Evolutionary conservation across 92 coral and sea anemone genomes (phyloP).

Genomic region (Actinostola sp.): DNA sequence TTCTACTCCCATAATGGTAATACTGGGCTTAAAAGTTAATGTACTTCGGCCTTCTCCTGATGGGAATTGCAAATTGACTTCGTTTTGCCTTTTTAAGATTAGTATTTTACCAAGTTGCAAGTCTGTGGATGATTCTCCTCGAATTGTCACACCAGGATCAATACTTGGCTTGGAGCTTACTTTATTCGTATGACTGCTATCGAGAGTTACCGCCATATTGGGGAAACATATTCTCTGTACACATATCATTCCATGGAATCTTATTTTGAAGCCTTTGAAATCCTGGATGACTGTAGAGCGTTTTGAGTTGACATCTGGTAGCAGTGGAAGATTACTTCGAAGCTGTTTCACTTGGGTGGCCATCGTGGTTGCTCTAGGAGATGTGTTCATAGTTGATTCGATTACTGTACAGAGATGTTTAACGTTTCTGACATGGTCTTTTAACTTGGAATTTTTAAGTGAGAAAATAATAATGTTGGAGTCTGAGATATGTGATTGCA

Average conservation of each 20-base stretch:
- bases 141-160: not conserved
- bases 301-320: constrained; percentile 1
- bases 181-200: constrained; percentile 2
- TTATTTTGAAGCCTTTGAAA: constrained; percentile 13
- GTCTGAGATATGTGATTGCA: not conserved
- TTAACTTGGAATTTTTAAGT: not conserved
- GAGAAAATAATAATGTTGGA: not conserved
- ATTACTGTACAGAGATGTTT: not conserved
- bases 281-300: not conserved
- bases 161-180: not conserved
- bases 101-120: constrained; percentile 12
- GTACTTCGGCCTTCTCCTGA: not conserved
- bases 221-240: constrained; percentile 12
- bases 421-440: not conserved
- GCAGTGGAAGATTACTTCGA: constrained; percentile 3
- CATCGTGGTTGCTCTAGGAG: not conserved
- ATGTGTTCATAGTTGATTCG: not conserved
- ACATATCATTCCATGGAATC: constrained; percentile 11
- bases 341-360: constrained; percentile 10
- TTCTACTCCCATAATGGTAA: constrained; percentile 1
- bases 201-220: not conserved
- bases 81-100: not conserved
- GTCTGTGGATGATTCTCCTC: not conserved
- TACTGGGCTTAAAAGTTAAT: not conserved
- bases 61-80: constrained; percentile 2